Base-by-base conservation (phyloP, 1,140 invertebrate genomes). In the Psilanteris sp. region DNA sequence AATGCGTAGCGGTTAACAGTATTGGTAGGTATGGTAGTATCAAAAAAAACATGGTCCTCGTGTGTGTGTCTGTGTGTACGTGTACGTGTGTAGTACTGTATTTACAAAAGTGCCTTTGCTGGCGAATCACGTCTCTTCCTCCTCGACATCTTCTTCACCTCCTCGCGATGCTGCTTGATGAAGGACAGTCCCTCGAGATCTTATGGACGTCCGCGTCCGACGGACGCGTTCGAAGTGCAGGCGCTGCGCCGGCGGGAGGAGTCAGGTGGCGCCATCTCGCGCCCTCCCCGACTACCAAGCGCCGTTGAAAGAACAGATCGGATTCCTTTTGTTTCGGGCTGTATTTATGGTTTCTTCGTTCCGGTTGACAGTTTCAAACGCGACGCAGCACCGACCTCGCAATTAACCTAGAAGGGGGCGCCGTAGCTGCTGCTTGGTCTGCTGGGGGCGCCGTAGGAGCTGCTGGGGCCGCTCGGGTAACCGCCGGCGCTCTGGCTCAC, bases 381-480 rank as follows among this genome's bases (percentile, higher is more conserved):
- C 57, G 57, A 61, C 70, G 34, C 36, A 31, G 27, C 44, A 32
- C 37, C 22, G 15, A 5, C 20, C 36, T 20, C 32, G 5, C 4
- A 34, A 6, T 36, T 9, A 46, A 15, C 20, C 80, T 85, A 84
- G 52, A 57, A 85, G 10, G 84, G 81, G 14, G 83, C 80, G 55
- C 84, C 83, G 50, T 84, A 85, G 78, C 74, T 66, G 66, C 88
- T 82, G 79, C 83, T 79, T 15, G 80, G 82, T 10, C 84, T 80
- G 64, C 82, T 85, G 0, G 90, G 87, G 59, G 85, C 84, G 16
- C 90, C 86, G 74, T 90, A 90, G 41, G 87, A 87, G 43, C 75
- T 70, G 34, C 90, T 90, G 6, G 90, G 90, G 55, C 90, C 90
- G 41, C 90, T 90, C 7, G 91, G 90, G 81, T 91, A 91, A 8